Conservation (phyloP, 2,113 vertebrate genomes). For the Smithornis capensis region DNA sequence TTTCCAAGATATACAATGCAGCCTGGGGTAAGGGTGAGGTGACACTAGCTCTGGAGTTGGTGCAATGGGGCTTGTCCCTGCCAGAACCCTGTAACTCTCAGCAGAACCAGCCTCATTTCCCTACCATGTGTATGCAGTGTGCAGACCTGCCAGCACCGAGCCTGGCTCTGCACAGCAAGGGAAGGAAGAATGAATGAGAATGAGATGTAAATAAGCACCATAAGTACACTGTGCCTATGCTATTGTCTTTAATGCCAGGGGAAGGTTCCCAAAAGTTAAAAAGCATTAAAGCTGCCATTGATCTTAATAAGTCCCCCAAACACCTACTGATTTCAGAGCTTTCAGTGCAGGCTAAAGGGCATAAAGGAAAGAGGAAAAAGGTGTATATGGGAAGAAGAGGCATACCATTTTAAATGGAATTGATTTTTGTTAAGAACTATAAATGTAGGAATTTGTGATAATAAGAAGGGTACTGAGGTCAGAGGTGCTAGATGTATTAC, state of each 20-base stretch:
- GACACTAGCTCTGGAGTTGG: not conserved
- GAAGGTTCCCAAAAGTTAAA: not conserved
- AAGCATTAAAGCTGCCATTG: not conserved
- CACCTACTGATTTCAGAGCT: not conserved
- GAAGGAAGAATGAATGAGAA: not conserved
- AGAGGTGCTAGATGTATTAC: not conserved
- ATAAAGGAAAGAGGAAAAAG: not conserved
- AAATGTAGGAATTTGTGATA: not conserved
- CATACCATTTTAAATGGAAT: not conserved
- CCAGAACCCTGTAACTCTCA: not conserved
- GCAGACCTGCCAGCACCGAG: not conserved
- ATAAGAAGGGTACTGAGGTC: not conserved
- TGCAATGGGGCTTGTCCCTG: not conserved
- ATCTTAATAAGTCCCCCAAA: not conserved
- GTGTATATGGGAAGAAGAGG: not conserved
- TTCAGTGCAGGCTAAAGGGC: not conserved
- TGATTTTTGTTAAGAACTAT: not conserved
- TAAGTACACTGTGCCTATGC: not conserved
- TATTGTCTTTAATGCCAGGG: not conserved
- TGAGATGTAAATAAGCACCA: not conserved
- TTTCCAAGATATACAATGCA: not conserved
- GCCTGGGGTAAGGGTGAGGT: too few species aligned
- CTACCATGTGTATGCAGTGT: accelerated
- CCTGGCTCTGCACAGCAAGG: not conserved
- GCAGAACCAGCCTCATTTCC: not conserved